Conservation (phyloP, 2,113 vertebrate species). For the Loxodonta africana region DNA sequence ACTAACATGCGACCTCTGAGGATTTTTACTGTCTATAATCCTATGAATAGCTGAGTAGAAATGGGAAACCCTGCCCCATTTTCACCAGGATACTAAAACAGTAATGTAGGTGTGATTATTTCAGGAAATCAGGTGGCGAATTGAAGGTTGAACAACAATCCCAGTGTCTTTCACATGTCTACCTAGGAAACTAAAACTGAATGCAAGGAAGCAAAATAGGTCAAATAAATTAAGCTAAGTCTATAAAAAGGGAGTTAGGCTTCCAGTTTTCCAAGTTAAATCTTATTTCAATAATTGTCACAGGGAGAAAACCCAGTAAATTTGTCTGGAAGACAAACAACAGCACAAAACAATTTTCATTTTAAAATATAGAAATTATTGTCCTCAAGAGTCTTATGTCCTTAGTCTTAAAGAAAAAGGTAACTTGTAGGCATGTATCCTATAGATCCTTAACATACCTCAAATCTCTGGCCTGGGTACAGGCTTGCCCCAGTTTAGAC, state of each 20-base stretch:
- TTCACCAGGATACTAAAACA: slow-evolving; percentile 49
- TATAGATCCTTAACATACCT: neutral
- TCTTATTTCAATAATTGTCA: slow-evolving; percentile 9
- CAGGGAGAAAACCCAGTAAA: neutral
- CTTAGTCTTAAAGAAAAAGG: neutral
- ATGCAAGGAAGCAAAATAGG: slow-evolving; percentile 26
- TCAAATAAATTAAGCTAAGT: slow-evolving; percentile 56
- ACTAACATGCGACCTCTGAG: slow-evolving; percentile 4
- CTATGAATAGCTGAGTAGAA: neutral
- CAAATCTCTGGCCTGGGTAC: neutral
- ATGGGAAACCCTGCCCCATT: slow-evolving; percentile 33
- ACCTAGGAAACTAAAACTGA: slow-evolving; percentile 41
- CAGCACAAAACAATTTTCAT: neutral
- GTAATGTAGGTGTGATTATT: slow-evolving; percentile 41
- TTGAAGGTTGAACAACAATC: slow-evolving; percentile 35
- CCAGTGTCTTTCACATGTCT: slow-evolving; percentile 46
- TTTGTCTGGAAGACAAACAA: neutral
- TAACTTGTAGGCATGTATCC: neutral
- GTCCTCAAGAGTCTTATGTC: neutral
- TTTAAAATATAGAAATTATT: slow-evolving; percentile 26
- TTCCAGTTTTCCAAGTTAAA: neutral
- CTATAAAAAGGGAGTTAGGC: neutral
- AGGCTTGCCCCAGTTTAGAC: neutral
- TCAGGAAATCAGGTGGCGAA: slow-evolving; percentile 46
- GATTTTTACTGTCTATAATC: neutral